Conservation (phyloP, 2,888 invertebrate species). For the Andrena marginata region DNA sequence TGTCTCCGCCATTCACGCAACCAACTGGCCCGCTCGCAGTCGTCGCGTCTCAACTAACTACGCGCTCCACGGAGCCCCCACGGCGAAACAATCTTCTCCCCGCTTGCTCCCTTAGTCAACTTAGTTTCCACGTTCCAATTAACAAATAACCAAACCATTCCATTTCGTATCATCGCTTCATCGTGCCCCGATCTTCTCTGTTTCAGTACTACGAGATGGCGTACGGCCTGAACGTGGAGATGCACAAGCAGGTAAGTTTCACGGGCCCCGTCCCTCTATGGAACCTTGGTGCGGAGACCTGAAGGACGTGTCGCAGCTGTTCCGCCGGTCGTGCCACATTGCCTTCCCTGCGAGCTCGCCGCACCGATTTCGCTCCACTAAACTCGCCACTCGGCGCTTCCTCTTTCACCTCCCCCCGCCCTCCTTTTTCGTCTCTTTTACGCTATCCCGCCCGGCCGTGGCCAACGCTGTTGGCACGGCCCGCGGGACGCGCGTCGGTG, state of each 20-base stretch:
- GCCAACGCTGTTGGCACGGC: constrained; percentile 14
- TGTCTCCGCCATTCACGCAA: neutral
- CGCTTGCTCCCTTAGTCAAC: too few species aligned
- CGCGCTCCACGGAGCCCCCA: neutral
- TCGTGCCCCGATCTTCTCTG: constrained; percentile 70
- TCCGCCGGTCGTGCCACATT: constrained; percentile 1
- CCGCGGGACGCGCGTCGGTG: constrained; percentile 48
- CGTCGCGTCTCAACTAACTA: neutral
- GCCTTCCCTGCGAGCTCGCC: neutral
- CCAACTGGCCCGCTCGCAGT: neutral
- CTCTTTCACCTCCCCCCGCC: neutral
- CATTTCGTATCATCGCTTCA: neutral
- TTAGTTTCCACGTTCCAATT: too few species aligned
- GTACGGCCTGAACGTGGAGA: constrained; percentile 97
- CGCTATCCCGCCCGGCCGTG: neutral
- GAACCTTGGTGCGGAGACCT: neutral
- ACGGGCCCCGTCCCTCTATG: neutral
- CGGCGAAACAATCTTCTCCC: too few species aligned
- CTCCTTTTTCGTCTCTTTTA: constrained; percentile 13
- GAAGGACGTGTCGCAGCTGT: constrained; percentile 5
- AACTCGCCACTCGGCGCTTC: neutral
- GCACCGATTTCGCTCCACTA: neutral
- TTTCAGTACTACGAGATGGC: constrained; percentile 98
- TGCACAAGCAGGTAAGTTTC: constrained; percentile 94
- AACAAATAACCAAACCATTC: too few species aligned